phyloP scores from a whole-genome alignment of 2,888 invertebrate species.

The Dysmachus trigonus region DNA sequence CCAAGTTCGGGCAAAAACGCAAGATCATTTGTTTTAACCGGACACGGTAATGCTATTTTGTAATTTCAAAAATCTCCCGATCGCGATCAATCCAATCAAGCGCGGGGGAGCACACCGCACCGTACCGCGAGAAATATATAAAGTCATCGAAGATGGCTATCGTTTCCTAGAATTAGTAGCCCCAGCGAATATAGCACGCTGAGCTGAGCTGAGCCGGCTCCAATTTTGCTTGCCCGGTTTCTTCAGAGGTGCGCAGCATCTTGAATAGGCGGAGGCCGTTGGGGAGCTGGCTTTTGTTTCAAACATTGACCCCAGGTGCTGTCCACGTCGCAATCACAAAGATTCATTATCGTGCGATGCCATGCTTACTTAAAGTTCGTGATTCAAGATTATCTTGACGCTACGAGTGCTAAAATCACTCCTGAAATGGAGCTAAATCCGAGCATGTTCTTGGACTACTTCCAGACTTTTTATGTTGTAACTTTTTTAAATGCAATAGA shows the following conservation, averaged over 20 bases:
- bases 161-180: not conserved
- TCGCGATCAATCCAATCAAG: not conserved
- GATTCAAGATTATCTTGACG: not conserved
- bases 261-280: not conserved
- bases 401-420: not conserved
- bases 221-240: not conserved
- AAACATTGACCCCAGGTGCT: not conserved
- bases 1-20: not conserved
- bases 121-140: not conserved
- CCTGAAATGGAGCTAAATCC: not conserved
- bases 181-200: not conserved
- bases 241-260: not conserved
- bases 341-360: not conserved
- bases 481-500: not conserved
- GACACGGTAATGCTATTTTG: not conserved
- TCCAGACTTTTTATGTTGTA: not conserved
- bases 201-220: not conserved
- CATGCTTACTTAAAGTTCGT: not conserved
- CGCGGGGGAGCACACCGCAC: not conserved
- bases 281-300: not conserved
- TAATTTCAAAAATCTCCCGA: not conserved
- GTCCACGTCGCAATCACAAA: not conserved
- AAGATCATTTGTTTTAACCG: not conserved
- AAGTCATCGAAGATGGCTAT: slow-evolving; percentile 23
- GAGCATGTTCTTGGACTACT: not conserved